These are phyloP conservation scores for Ostrea denselamellosa DNA, from an alignment of 1,140 invertebrate genomes.

Conservation along the genomic window DNA sequence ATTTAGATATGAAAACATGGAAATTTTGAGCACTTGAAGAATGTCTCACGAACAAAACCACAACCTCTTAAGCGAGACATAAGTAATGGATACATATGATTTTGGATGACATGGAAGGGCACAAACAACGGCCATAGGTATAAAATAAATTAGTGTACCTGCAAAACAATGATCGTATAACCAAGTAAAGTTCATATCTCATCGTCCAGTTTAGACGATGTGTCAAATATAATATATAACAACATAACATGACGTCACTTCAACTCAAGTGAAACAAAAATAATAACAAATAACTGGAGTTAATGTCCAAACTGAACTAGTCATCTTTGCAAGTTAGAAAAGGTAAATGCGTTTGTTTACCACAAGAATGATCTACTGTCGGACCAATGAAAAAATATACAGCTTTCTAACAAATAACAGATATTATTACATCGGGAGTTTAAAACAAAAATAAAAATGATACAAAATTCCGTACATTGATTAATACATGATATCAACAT, in stretches of 20 bases:
- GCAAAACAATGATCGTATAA: conserved; percentile 1
- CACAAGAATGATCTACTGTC: neutral
- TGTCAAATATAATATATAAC: conserved; percentile 33
- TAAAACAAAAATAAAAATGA: neutral
- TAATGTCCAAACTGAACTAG: neutral
- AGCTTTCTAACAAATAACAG: neutral
- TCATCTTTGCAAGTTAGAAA: neutral
- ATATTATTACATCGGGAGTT: too few species aligned
- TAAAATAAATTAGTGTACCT: conserved; percentile 19
- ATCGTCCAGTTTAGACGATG: conserved; percentile 1
- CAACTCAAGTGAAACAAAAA: neutral
- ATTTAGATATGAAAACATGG: conserved; percentile 33
- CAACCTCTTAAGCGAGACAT: conserved; percentile 2
- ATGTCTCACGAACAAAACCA: conserved; percentile 31
- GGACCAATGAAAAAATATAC: neutral
- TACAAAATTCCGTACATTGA: neutral
- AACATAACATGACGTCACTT: conserved; percentile 17
- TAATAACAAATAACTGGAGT: neutral
- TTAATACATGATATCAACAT: neutral
- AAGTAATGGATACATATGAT: neutral
- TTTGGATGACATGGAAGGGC: neutral
- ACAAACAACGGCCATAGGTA: neutral
- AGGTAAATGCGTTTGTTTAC: neutral
- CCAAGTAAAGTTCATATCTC: neutral
- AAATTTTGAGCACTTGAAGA: conserved; percentile 11